Conservation (phyloP, 2,888 invertebrate genomes). For the Gryllus longicercus region DNA sequence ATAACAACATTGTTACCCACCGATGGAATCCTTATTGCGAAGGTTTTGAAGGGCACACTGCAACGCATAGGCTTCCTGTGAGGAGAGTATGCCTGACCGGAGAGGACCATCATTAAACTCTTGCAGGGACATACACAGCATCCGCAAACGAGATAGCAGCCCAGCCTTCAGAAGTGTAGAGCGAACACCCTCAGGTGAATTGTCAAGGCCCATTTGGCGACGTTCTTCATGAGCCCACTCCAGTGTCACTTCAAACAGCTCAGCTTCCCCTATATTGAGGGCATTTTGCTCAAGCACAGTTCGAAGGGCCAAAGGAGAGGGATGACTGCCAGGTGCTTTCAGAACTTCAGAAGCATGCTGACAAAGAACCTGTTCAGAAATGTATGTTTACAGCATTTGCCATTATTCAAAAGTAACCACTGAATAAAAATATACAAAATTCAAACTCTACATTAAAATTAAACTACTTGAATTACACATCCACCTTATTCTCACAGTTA, state of each 20-base stretch:
- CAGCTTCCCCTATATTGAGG: conserved; percentile 54
- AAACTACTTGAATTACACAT: no score
- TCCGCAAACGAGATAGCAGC: conserved; percentile 52
- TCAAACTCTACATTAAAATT: no score
- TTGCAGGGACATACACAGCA: conserved; percentile 44
- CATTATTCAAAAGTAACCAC: no score
- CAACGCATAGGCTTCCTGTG: conserved; percentile 31
- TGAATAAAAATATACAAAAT: no score
- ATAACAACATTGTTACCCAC: no score
- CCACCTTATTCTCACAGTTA: no score
- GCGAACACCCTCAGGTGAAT: conserved; percentile 50
- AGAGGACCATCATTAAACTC: conserved; percentile 48
- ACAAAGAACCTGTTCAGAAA: conserved; percentile 49
- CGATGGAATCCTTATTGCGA: no score
- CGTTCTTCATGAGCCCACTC: conserved; percentile 57
- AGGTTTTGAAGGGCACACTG: conserved; percentile 19
- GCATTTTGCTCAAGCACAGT: conserved; percentile 52
- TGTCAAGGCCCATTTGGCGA: conserved; percentile 47
- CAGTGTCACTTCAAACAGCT: conserved; percentile 54
- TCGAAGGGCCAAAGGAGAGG: conserved; percentile 53
- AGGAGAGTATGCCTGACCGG: conserved; percentile 30
- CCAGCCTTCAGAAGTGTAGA: conserved; percentile 49
- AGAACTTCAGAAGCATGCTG: conserved; percentile 56
- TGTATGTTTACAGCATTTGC: no score
- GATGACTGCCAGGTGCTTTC: conserved; percentile 50